Percentiles rank a stretch among this genome's conserved stretches.
These are phyloP conservation scores for Ceratitis capitata DNA, from an alignment of 1,140 invertebrate species.

Conservation along the genomic window DNA sequence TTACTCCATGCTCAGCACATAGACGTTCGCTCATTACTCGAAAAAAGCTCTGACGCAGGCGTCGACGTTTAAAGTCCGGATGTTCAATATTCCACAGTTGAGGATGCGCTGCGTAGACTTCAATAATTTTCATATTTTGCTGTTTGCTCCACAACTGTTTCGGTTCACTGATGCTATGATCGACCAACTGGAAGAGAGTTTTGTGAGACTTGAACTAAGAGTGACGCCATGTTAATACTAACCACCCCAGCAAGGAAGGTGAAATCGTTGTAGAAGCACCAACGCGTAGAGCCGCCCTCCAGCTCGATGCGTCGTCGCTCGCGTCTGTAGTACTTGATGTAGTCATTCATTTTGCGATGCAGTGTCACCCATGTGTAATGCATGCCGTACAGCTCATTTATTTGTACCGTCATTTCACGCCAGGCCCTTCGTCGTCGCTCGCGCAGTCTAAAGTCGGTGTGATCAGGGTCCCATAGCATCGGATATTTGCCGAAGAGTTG, in stretches of 20 bases:
- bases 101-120: constrained; percentile 52
- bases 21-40: constrained; percentile 52
- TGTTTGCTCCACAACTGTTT: constrained; percentile 51
- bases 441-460: constrained; percentile 52
- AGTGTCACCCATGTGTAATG: constrained; percentile 51
- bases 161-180: constrained; percentile 49
- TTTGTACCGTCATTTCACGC: constrained; percentile 49
- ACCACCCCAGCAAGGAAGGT: constrained; percentile 55
- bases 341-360: constrained; percentile 58
- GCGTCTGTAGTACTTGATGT: constrained; percentile 54
- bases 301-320: constrained; percentile 45
- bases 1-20: constrained; percentile 53
- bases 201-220: too few relatives aligned
- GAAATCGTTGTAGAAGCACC: constrained; percentile 55
- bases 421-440: constrained; percentile 50
- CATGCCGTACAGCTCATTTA: constrained; percentile 42
- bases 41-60: constrained; percentile 50
- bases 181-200: constrained; percentile 9
- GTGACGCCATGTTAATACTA: too few relatives aligned
- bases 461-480: constrained; percentile 58
- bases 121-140: constrained; percentile 57
- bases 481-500: constrained; percentile 49
- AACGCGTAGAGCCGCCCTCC: constrained; percentile 41
- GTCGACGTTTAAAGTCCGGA: constrained; percentile 56
- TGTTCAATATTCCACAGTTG: constrained; percentile 57